Percentiles rank a stretch among this genome's conserved stretches.
Evolutionary conservation across 2,113 vertebrate species (phyloP).

Genomic region (Mustelus asterias): DNA sequence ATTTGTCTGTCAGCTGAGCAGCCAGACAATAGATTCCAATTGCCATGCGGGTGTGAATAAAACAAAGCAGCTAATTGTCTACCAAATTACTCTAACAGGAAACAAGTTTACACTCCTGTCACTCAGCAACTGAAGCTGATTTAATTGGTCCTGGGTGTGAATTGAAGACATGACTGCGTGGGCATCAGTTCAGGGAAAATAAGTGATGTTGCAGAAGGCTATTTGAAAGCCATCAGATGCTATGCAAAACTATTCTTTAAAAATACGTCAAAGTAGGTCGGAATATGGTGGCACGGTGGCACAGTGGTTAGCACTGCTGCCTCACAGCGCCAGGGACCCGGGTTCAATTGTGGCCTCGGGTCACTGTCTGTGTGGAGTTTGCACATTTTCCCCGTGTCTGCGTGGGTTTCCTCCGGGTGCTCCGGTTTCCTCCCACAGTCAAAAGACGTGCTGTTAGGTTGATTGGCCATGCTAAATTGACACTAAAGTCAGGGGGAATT

Average conservation of each 20-base stretch:
- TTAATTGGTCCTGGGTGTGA: not conserved
- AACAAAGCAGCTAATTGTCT: slow-evolving; percentile 22
- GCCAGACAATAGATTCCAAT: not conserved
- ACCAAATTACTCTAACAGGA: not conserved
- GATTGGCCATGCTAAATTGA: too few species aligned
- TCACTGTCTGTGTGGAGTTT: too few species aligned
- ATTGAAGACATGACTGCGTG: not conserved
- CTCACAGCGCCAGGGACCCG: too few species aligned
- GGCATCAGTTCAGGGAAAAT: not conserved
- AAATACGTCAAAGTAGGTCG: not conserved
- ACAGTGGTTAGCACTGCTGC: too few species aligned
- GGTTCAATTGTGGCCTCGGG: too few species aligned
- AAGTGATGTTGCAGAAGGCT: not conserved
- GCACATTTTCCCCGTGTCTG: too few species aligned
- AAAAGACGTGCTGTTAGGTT: too few species aligned
- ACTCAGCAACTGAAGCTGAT: not conserved
- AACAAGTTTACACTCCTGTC: not conserved
- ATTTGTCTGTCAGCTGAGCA: not conserved
- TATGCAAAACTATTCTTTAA: not conserved
- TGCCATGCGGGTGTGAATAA: not conserved
- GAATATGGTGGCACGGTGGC: too few species aligned
- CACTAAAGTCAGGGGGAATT: too few species aligned
- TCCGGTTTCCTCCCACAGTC: too few species aligned
- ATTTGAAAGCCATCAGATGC: not conserved
- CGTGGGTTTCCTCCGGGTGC: too few species aligned